Evolutionary conservation across 1,140 invertebrate species (phyloP).

Genomic region (Mizuhopecten yessoensis): DNA sequence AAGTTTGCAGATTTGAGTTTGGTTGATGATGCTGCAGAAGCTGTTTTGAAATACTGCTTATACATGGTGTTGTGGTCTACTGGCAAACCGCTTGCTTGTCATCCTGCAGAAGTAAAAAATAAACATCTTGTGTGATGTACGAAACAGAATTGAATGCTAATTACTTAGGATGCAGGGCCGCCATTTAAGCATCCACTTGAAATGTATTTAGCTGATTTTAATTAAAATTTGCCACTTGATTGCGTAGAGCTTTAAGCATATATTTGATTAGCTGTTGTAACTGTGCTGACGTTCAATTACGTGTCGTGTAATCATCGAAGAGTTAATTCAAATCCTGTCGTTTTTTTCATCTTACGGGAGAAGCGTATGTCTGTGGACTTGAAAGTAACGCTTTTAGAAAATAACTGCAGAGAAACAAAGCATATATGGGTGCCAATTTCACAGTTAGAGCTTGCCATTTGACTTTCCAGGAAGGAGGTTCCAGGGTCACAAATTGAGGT

Average conservation of each 20-base stretch:
- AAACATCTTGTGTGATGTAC: no score
- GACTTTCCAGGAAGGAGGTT: background rate
- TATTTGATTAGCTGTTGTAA: background rate
- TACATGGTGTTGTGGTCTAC: no score
- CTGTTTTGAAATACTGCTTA: no score
- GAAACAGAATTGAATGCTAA: no score
- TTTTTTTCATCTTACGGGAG: background rate
- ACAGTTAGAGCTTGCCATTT: background rate
- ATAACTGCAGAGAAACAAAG: background rate
- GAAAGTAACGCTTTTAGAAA: background rate
- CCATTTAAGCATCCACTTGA: background rate
- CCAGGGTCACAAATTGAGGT: no score
- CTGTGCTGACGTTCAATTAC: background rate
- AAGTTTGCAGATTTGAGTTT: no score
- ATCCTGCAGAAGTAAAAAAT: no score
- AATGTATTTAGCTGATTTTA: slow-evolving; percentile 8
- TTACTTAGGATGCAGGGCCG: no score
- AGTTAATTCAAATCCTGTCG: slow-evolving; percentile 7
- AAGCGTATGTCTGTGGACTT: background rate
- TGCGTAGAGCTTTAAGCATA: background rate
- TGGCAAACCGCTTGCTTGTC: no score
- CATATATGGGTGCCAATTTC: background rate
- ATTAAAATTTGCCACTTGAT: slow-evolving; percentile 28
- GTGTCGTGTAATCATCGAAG: background rate
- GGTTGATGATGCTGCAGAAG: no score